phyloP scores from a whole-genome alignment of 2,797 vertebrate species.

The Micrastur ruficollis region DNA sequence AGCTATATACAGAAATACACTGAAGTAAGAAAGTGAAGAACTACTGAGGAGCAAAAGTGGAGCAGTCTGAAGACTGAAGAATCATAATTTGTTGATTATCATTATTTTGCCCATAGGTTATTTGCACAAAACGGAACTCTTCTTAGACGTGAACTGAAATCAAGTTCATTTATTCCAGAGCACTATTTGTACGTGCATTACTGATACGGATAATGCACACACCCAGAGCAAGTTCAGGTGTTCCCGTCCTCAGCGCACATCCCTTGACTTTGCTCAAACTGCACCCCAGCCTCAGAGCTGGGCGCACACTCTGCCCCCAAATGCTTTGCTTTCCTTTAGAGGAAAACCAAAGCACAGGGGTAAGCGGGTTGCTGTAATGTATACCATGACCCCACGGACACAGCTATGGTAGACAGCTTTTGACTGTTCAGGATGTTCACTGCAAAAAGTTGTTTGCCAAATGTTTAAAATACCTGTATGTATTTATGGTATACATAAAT shows the following conservation, averaged over 20 bases:
- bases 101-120: not conserved
- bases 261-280: not conserved
- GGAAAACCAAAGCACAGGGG: not conserved
- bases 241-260: fast-evolving
- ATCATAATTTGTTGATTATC: not conserved
- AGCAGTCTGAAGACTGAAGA: not conserved
- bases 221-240: not conserved
- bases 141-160: not conserved
- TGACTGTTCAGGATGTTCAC: not conserved
- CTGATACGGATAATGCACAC: fast-evolving
- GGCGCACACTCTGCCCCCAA: not conserved
- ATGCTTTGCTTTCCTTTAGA: not conserved
- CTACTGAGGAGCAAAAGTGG: not conserved
- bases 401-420: not conserved
- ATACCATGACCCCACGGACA: not conserved
- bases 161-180: not conserved
- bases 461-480: not conserved
- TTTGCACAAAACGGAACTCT: not conserved
- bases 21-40: not conserved
- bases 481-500: not conserved
- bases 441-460: not conserved
- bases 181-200: not conserved
- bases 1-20: not conserved
- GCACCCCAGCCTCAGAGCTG: not conserved
- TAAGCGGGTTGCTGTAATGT: not conserved